phyloP scores from a whole-genome alignment of 2,888 invertebrate species.

The Drosophila ustulata region DNA sequence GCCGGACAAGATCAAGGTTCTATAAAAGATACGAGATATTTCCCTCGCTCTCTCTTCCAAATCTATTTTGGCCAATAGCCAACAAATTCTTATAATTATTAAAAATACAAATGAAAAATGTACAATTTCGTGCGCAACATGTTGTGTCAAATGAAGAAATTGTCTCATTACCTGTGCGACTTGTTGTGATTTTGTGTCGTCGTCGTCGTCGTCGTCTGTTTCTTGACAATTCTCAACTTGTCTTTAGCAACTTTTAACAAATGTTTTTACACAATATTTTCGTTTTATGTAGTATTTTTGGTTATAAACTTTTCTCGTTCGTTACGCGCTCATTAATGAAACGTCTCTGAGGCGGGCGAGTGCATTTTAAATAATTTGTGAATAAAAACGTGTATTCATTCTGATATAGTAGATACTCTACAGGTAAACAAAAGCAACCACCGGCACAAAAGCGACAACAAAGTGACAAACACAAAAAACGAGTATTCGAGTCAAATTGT shows the following conservation, averaged over 20 bases:
- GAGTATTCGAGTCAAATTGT: constrained; percentile 34
- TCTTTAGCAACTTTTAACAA: constrained; percentile 36
- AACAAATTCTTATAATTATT: constrained; percentile 55
- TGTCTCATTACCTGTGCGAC: constrained; percentile 16
- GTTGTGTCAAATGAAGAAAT: constrained; percentile 18
- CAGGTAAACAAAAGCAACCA: constrained; percentile 63
- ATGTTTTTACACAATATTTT: constrained; percentile 37
- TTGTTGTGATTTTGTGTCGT: not conserved
- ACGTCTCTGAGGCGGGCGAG: constrained; percentile 21
- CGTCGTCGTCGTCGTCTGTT: not conserved
- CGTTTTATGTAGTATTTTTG: not conserved
- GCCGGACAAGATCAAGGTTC: constrained; percentile 73
- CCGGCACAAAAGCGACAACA: constrained; percentile 15
- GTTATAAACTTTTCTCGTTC: constrained; percentile 27
- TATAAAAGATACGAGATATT: constrained; percentile 32
- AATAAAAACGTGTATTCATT: constrained; percentile 33
- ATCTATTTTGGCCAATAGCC: constrained; percentile 63
- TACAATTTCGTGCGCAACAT: constrained; percentile 13
- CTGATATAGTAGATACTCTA: constrained; percentile 31
- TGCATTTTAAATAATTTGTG: constrained; percentile 56
- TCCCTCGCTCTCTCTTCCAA: constrained; percentile 21
- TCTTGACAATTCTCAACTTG: constrained; percentile 36
- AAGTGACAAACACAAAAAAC: constrained; percentile 26
- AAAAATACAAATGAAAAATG: constrained; percentile 17
- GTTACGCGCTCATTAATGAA: constrained; percentile 61